phyloP scores from a whole-genome alignment of 2,113 vertebrate genomes.

The Osmerus mordax region DNA sequence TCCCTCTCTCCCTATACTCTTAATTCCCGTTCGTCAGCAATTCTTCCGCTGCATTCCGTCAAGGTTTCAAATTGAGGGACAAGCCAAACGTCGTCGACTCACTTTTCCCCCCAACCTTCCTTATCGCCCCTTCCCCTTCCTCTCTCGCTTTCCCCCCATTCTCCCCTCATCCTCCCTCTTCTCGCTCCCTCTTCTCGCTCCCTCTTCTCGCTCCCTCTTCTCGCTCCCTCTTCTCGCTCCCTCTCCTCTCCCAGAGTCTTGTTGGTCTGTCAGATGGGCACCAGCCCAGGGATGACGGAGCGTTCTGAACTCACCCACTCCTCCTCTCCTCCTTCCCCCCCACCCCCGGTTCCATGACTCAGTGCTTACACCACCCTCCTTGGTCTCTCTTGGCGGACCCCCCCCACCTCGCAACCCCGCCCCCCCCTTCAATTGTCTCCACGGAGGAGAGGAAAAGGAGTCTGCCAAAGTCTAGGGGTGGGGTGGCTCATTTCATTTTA shows the following conservation, averaged over 20 bases:
- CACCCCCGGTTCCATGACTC: neutral
- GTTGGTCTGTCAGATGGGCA: neutral
- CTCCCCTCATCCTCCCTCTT: conserved; percentile 6
- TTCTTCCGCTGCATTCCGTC: neutral
- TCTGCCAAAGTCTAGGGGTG: neutral
- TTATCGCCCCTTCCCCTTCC: conserved; percentile 5
- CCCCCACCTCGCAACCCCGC: neutral
- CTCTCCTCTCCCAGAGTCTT: conserved; percentile 1
- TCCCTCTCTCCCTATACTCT: neutral
- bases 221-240: neutral
- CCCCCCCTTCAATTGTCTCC: neutral
- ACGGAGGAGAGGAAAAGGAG: neutral
- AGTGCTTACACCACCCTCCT: neutral
- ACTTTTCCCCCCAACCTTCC: neutral
- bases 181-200: too few species aligned
- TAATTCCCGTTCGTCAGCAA: neutral
- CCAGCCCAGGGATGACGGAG: neutral
- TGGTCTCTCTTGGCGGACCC: neutral
- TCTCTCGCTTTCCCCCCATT: conserved; percentile 21
- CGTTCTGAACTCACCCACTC: neutral
- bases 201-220: too few species aligned
- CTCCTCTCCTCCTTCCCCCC: conserved; percentile 9
- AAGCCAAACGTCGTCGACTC: too few species aligned
- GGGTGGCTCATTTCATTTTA: neutral
- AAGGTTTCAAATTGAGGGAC: neutral